Conservation (phyloP, 2,797 vertebrate genomes). For the Megalops cyprinoides region DNA sequence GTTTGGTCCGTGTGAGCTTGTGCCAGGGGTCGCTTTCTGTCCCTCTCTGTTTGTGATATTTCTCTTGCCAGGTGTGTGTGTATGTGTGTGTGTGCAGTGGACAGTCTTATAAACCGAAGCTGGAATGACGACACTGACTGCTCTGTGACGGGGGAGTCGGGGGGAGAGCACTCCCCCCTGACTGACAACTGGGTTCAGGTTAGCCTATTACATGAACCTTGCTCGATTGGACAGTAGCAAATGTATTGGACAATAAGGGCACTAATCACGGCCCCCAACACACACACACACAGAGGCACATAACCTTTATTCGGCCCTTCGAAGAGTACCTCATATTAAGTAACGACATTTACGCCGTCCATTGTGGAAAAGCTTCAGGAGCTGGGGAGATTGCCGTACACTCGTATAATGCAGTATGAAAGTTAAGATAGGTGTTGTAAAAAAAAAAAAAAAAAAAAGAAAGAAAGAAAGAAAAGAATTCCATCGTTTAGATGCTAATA, state of each 20-base stretch:
- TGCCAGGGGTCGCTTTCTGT: neutral
- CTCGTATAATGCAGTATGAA: neutral
- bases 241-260: neutral
- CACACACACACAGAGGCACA: no score
- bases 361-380: neutral
- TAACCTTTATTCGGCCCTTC: neutral
- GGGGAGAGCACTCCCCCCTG: constrained; percentile 30
- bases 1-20: neutral
- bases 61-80: constrained; percentile 75
- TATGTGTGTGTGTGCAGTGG: constrained; percentile 68
- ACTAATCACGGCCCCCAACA: neutral
- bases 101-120: constrained; percentile 73
- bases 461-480: no score
- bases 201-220: neutral
- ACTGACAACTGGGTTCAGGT: neutral
- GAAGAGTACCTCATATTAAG: neutral
- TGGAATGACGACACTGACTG: constrained; percentile 67
- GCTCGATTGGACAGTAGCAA: neutral
- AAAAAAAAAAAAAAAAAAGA: no score
- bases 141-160: constrained; percentile 59
- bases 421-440: no score
- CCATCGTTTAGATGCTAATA: no score
- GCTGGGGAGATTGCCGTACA: neutral
- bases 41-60: constrained; percentile 36
- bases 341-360: neutral